A percentile compares a stretch with the other conserved stretches of the same genome.
phyloP scores from a whole-genome alignment of 2,797 vertebrate genomes.

The Sebastiscus albofasciatus region DNA sequence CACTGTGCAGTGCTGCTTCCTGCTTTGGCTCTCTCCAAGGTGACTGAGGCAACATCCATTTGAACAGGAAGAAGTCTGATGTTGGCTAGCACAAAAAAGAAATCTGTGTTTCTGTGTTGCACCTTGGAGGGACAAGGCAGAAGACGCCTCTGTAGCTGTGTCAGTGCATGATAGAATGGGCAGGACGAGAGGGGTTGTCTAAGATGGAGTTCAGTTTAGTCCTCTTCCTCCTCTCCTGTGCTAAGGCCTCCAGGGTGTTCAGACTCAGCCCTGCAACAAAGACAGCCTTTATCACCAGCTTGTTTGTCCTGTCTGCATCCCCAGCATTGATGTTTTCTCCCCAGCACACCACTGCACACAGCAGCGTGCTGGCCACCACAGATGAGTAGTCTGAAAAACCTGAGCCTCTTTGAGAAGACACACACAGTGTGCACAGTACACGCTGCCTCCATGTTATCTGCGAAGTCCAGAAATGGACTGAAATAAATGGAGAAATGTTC shows the following conservation, averaged over 20 bases:
- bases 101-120: constrained; percentile 30
- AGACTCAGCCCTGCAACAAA: constrained; percentile 62
- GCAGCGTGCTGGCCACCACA: constrained; percentile 29
- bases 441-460: constrained; percentile 50
- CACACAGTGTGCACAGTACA: constrained; percentile 10
- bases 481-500: constrained; percentile 20
- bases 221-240: constrained; percentile 27
- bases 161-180: constrained; percentile 42
- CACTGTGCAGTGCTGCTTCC: constrained; percentile 4
- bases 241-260: constrained; percentile 53
- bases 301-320: constrained; percentile 61
- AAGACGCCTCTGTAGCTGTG: constrained; percentile 36
- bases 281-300: constrained; percentile 59
- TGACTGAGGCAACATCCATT: constrained; percentile 22
- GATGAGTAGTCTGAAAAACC: constrained; percentile 41
- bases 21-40: constrained; percentile 6
- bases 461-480: constrained; percentile 32
- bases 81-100: constrained; percentile 8
- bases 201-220: constrained; percentile 55
- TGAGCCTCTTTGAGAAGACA: constrained; percentile 30
- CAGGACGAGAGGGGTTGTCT: constrained; percentile 27
- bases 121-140: constrained; percentile 41
- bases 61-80: constrained; percentile 30
- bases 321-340: constrained; percentile 52
- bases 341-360: constrained; percentile 40